phyloP scores from a whole-genome alignment of 2,113 vertebrate species.

The Erythrocebus patas region DNA sequence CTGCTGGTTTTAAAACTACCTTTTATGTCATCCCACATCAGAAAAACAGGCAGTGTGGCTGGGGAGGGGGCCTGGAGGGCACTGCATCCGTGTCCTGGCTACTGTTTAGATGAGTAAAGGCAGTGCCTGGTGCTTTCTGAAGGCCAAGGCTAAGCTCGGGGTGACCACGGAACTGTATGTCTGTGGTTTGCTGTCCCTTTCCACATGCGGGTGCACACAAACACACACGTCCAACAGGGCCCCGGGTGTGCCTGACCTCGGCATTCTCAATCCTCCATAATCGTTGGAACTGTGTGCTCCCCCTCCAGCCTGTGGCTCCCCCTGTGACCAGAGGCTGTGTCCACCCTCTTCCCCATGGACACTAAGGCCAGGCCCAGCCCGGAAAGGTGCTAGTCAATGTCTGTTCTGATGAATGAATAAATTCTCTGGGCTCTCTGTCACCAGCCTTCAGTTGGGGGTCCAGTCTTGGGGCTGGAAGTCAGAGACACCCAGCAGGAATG shows the following conservation, averaged over 20 bases:
- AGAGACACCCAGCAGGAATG: background rate
- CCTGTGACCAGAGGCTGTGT: background rate
- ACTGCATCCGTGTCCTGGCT: fast-evolving
- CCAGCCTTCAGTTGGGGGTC: fast-evolving
- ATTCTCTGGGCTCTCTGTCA: fast-evolving
- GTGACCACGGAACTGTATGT: fast-evolving
- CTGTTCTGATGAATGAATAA: background rate
- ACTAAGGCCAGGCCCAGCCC: background rate
- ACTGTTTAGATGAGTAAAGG: background rate
- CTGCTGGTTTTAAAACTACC: background rate
- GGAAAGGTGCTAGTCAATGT: background rate
- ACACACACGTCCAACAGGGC: background rate
- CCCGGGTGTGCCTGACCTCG: fast-evolving
- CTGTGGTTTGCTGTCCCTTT: fast-evolving
- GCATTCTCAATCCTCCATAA: background rate
- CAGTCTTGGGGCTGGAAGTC: background rate
- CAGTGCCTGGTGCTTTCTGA: fast-evolving
- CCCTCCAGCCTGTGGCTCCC: fast-evolving
- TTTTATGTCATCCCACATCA: background rate
- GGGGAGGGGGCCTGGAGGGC: background rate
- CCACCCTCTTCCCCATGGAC: background rate
- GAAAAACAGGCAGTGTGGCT: background rate
- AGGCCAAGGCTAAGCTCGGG: background rate
- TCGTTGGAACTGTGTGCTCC: fast-evolving
- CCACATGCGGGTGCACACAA: background rate